These are phyloP conservation scores for Synergus gifuensis DNA, from an alignment of 2,888 invertebrate species.

Conservation along the genomic window DNA sequence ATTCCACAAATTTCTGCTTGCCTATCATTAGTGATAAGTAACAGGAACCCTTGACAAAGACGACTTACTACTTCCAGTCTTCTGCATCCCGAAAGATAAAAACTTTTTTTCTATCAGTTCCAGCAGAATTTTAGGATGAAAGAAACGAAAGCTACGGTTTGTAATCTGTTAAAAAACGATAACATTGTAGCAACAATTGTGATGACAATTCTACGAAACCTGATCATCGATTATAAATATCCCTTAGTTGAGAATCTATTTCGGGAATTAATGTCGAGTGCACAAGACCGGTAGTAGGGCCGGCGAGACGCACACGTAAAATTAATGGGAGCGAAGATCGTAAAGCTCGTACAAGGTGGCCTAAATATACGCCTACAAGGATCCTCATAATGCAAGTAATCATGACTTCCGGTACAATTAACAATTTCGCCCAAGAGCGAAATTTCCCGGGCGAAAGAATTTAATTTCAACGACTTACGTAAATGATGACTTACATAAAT, in stretches of 20 bases:
- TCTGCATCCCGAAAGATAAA: background rate
- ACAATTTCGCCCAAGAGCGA: constrained; percentile 13
- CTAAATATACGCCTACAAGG: constrained; percentile 68
- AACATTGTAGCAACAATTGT: constrained; percentile 8
- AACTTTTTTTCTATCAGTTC: background rate
- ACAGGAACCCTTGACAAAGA: background rate
- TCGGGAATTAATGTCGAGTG: constrained; percentile 64
- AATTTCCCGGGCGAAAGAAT: background rate
- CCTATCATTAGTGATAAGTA: background rate
- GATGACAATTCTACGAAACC: constrained; percentile 59
- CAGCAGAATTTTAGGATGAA: background rate
- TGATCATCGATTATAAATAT: constrained; percentile 66
- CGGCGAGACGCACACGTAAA: constrained; percentile 59
- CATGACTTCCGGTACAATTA: constrained; percentile 60
- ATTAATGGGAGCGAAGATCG: constrained; percentile 68
- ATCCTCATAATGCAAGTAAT: constrained; percentile 58
- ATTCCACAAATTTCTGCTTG: background rate
- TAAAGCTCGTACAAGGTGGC: constrained; percentile 68
- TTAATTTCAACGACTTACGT: constrained; percentile 9
- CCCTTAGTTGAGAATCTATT: constrained; percentile 65
- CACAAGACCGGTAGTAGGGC: constrained; percentile 54
- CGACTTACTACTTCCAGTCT: background rate
- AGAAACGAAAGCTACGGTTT: background rate
- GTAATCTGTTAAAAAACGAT: background rate
- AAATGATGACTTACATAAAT: no score